Evolutionary conservation across 2,113 vertebrate species (phyloP), one percentile per base, ranked within the genome.

Genomic region (Pardalotus punctatus): DNA sequence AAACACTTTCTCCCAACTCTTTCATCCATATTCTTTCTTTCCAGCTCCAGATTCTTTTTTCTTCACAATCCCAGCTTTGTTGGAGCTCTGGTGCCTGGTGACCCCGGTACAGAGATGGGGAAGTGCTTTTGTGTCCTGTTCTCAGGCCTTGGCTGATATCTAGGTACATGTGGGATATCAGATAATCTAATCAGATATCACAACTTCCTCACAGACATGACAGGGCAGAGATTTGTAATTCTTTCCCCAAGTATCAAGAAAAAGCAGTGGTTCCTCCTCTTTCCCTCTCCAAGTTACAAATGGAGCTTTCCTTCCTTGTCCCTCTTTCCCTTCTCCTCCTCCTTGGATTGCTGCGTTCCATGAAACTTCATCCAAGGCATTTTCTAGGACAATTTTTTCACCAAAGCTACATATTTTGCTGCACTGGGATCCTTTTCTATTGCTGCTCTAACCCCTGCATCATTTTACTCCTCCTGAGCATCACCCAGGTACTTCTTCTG

Each of bases 71-170:
- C 9, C 4, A 5, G 3, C 17, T 76, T 78, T 42, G 18, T 31
- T 40, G 23, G 6, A 18, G 10, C 20, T 71, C 56, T 79, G 35
- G 12, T 38, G 35, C 54, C 70, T 45, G 25, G 20, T 88, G 50
- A 12, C 12, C 28, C 38, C 23, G 1, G 25, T 6, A 1, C 0
- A n/a, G 33, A 53, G 21, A 6, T 25, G 35, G 28, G 31, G 13
- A 58, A n/a, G 23, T 66, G 24, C 2, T 17, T 31, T 14, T 22
- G 21, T 5, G 9, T 25, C 27, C 38, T 65, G 18, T 43, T 62
- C 61, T 65, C 45, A 65, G 71, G 27, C 58, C 65, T 13, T 6
- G 15, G 16, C 27, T 88, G 54, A n/a, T 28, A n/a, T 57, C 25
- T 38, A 54, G 27, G 50, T n/a, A 13, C 29, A 20, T 2, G 2